Evolutionary conservation across 1,140 invertebrate species (phyloP).

Genomic region (Laupala kohalensis): DNA sequence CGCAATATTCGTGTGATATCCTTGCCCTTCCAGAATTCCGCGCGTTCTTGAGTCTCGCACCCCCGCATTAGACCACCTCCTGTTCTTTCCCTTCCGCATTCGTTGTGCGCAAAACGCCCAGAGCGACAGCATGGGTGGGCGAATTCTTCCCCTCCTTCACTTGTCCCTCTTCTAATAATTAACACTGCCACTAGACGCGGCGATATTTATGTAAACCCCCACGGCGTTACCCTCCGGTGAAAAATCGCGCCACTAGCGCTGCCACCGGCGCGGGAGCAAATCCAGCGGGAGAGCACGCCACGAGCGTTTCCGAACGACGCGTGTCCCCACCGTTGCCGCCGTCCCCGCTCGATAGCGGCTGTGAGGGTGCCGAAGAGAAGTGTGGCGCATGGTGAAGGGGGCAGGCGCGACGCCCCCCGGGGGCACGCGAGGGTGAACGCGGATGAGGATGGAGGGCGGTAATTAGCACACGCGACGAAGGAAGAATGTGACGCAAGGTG

Average conservation of each 20-base stretch:
- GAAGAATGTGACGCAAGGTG: not conserved
- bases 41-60: no score
- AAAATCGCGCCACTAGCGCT: not conserved
- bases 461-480: not conserved
- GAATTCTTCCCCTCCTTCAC: not conserved
- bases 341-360: no score
- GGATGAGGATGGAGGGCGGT: not conserved
- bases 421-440: not conserved
- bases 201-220: conserved; percentile 7
- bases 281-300: not conserved
- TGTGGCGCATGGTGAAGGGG: not conserved
- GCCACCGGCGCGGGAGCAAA: not conserved
- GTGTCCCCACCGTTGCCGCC: no score
- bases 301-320: not conserved
- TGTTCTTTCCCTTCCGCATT: not conserved
- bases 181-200: conserved; percentile 10
- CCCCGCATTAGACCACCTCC: no score
- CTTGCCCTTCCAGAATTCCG: no score
- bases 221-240: not conserved
- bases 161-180: conserved; percentile 7
- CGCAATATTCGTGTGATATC: no score
- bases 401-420: no score
- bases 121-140: no score
- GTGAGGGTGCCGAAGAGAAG: no score
- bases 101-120: not conserved